Evolutionary conservation across 2,113 vertebrate genomes (phyloP).

Genomic region (Alligator mississippiensis): DNA sequence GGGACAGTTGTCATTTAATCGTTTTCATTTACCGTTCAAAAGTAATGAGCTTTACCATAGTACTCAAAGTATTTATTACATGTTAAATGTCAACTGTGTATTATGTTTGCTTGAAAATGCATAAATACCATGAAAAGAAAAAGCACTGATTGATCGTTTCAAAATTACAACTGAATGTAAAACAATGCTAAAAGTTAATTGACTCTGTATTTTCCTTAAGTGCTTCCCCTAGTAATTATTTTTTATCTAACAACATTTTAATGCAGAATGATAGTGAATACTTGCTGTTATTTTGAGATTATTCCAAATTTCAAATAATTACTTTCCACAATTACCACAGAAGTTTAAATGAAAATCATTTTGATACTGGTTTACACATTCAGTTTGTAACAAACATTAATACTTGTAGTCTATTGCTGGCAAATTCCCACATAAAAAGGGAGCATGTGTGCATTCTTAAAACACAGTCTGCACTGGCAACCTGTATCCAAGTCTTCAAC

Average conservation of each 20-base stretch:
- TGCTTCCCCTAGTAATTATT: slow-evolving; percentile 53
- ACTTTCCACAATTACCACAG: slow-evolving; percentile 39
- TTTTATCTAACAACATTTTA: slow-evolving; percentile 60
- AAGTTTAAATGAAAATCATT: slow-evolving; percentile 33
- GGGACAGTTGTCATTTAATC: slow-evolving; percentile 8
- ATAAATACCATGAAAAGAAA: slow-evolving; percentile 55
- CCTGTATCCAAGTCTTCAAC: not conserved
- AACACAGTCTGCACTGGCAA: not conserved
- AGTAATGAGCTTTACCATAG: slow-evolving; percentile 32
- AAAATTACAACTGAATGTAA: slow-evolving; percentile 58
- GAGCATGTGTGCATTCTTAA: not conserved
- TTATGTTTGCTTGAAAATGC: slow-evolving; percentile 41
- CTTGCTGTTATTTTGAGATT: slow-evolving; percentile 55
- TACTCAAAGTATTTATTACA: slow-evolving; percentile 30
- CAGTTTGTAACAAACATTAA: slow-evolving; percentile 6
- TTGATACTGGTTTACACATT: slow-evolving; percentile 15
- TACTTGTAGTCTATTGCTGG: not conserved
- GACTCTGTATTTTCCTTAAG: slow-evolving; percentile 55
- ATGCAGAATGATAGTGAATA: slow-evolving; percentile 43
- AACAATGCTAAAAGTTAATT: slow-evolving; percentile 62
- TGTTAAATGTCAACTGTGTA: slow-evolving; percentile 20
- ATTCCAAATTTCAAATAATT: slow-evolving; percentile 45
- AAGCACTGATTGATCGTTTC: slow-evolving; percentile 7
- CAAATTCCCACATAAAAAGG: not conserved
- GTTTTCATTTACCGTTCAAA: slow-evolving; percentile 35